These are phyloP conservation scores for Vulpes ferrilata DNA, from an alignment of 2,113 vertebrate genomes.

Conservation along the genomic window DNA sequence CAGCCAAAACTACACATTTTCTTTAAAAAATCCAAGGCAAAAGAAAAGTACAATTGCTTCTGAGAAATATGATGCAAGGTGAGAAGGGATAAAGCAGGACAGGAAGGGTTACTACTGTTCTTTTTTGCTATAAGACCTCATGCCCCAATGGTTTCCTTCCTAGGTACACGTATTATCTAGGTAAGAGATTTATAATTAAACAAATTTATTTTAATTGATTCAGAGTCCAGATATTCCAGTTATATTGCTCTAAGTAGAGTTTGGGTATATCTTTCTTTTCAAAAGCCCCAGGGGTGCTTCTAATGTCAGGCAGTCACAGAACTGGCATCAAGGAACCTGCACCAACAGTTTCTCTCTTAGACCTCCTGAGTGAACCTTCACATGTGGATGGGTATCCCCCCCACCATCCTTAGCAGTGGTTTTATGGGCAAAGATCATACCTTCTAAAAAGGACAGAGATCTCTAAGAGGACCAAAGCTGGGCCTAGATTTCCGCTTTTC, in stretches of 20 bases:
- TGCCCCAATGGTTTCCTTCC: not conserved
- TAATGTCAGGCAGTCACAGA: not conserved
- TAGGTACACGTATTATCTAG: not conserved
- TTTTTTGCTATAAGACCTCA: not conserved
- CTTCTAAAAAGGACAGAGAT: not conserved
- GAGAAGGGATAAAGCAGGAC: not conserved
- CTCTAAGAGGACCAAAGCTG: not conserved
- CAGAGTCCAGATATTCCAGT: not conserved
- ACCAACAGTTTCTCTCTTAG: not conserved
- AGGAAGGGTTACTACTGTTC: not conserved
- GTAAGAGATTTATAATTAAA: not conserved
- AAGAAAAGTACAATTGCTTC: not conserved
- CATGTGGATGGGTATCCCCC: no score
- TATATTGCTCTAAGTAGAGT: not conserved
- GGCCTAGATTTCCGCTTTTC: not conserved
- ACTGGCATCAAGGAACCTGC: not conserved
- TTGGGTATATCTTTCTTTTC: not conserved
- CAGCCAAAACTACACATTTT: not conserved
- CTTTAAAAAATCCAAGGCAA: not conserved
- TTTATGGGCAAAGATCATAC: not conserved
- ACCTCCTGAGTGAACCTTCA: no score
- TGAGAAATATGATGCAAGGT: not conserved
- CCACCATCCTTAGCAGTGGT: not conserved
- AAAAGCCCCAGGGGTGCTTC: not conserved
- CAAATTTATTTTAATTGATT: not conserved